Conservation (phyloP, 2,888 invertebrate genomes). For the Helobdella robusta region DNA sequence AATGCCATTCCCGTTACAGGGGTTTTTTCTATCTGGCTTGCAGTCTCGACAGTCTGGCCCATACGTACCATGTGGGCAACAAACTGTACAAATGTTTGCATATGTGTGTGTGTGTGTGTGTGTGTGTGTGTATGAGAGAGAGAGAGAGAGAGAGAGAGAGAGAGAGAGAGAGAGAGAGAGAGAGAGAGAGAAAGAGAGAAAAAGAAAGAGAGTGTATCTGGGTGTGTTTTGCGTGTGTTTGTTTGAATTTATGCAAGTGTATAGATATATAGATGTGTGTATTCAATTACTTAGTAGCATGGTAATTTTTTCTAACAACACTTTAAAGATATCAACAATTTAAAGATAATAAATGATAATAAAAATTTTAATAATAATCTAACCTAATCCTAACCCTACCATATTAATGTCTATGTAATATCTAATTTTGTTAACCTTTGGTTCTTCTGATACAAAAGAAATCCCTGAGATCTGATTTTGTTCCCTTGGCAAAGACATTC, state of each 20-base stretch:
- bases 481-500: conserved; percentile 55
- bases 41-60: conserved; percentile 74
- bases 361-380: no score
- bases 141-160: not conserved
- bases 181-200: no score
- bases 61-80: conserved; percentile 75
- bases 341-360: not conserved
- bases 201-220: no score
- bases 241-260: not conserved
- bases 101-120: not conserved
- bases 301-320: not conserved
- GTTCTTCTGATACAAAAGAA: conserved; percentile 16
- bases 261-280: not conserved
- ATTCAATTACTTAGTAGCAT: not conserved
- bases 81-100: conserved; percentile 52
- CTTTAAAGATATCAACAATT: not conserved
- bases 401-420: not conserved
- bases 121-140: no score
- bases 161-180: not conserved
- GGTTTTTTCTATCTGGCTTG: conserved; percentile 61
- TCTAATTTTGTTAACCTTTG: conserved; percentile 3
- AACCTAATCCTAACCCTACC: no score
- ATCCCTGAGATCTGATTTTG: conserved; percentile 17
- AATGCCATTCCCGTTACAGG: conserved; percentile 72
- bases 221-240: not conserved